Conservation (phyloP, 2,113 vertebrate species). For the Triplophysa siluroides region DNA sequence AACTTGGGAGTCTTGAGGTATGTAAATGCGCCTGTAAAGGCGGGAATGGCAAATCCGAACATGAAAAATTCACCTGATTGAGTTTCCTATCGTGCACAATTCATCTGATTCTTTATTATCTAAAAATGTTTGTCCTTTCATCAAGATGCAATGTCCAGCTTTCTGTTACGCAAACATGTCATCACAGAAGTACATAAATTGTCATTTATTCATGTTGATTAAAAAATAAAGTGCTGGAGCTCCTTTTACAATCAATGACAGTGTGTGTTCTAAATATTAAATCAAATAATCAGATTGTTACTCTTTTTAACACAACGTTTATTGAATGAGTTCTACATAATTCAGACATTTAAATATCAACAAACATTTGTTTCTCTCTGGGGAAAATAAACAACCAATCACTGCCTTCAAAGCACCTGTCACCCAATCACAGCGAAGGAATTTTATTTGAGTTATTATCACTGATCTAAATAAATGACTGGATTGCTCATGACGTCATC, state of each 20-base stretch:
- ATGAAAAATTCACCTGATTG: no score
- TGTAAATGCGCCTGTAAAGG: no score
- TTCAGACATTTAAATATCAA: constrained; percentile 66
- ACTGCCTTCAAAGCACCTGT: constrained; percentile 43
- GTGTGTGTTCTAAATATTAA: constrained; percentile 31
- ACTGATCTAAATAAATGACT: no score
- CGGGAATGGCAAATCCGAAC: no score
- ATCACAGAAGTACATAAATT: background rate
- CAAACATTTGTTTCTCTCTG: constrained; percentile 69
- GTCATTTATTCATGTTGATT: constrained; percentile 12
- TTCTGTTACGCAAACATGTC: background rate
- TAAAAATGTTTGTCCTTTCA: no score
- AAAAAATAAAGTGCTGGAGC: background rate
- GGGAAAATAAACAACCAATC: constrained; percentile 48
- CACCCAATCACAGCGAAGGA: background rate
- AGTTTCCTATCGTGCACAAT: no score
- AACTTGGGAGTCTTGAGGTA: background rate
- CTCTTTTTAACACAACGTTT: background rate
- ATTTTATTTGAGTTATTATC: background rate
- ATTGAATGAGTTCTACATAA: background rate
- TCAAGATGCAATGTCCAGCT: no score
- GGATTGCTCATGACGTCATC: no score
- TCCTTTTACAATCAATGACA: background rate
- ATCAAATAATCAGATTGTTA: constrained; percentile 26
- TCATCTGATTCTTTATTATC: no score